phyloP scores from a whole-genome alignment of 2,888 invertebrate species.

The Callosobruchus maculatus region DNA sequence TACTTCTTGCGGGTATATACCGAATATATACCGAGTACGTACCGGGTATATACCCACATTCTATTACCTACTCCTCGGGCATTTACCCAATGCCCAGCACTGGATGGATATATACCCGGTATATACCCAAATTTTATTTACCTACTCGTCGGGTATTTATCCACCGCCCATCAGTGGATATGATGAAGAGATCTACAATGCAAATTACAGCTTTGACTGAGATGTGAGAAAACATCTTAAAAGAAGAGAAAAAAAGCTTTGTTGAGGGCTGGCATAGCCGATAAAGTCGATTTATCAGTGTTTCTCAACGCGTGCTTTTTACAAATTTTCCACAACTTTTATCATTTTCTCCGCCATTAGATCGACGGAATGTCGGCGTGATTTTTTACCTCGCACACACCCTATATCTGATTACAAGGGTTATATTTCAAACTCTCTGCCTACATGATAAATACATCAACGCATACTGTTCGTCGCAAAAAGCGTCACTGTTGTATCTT shows the following conservation, averaged over 20 bases:
- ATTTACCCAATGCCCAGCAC: too few relatives aligned
- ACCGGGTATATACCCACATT: too few relatives aligned
- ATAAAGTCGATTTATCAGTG: neutral
- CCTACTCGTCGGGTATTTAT: too few relatives aligned
- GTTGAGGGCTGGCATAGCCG: neutral
- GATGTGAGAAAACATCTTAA: neutral
- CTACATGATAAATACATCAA: neutral
- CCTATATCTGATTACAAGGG: neutral
- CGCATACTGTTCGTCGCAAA: neutral
- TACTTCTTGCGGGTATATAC: too few relatives aligned
- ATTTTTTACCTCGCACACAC: neutral
- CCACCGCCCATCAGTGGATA: too few relatives aligned
- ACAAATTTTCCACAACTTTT: neutral
- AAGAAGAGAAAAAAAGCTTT: neutral
- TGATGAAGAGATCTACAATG: too few relatives aligned
- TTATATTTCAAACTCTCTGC: neutral
- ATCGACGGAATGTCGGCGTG: neutral
- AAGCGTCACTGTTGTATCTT: neutral
- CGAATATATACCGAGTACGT: too few relatives aligned
- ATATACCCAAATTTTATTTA: too few relatives aligned
- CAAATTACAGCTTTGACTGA: too few relatives aligned
- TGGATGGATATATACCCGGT: too few relatives aligned
- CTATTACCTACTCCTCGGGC: too few relatives aligned
- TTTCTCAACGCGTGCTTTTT: neutral
- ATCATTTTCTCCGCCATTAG: neutral